Evolutionary conservation across 2,113 vertebrate species (phyloP).

Genomic region (Gobio gobio): DNA sequence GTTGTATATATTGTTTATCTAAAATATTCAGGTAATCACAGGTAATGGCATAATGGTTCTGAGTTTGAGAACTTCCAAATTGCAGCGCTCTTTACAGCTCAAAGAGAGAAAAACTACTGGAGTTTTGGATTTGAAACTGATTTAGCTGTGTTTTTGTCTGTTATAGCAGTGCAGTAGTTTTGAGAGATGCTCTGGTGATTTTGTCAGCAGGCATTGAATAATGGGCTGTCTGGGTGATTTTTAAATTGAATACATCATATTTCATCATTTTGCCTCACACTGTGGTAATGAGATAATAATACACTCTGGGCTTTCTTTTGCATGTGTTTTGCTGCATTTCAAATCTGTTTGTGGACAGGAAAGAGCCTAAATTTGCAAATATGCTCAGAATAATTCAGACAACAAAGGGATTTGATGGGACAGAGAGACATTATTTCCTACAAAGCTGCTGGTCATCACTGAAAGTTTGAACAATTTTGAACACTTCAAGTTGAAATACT

Average conservation of each 20-base stretch:
- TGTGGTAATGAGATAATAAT: constrained; percentile 16
- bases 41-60: background rate
- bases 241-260: constrained; percentile 33
- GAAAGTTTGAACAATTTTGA: background rate
- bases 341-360: constrained; percentile 14
- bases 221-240: constrained; percentile 32
- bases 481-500: background rate
- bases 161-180: background rate
- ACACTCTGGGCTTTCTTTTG: background rate
- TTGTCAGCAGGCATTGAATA: constrained; percentile 19
- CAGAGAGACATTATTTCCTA: background rate
- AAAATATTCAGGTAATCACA: background rate
- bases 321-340: constrained; percentile 1
- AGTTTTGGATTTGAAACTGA: background rate
- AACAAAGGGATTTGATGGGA: background rate
- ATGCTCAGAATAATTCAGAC: background rate
- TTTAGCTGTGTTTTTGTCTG: background rate
- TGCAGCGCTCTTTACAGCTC: background rate
- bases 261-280: constrained; percentile 20
- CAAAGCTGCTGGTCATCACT: background rate
- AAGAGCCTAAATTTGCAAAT: background rate
- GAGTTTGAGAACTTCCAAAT: background rate
- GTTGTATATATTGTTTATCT: background rate
- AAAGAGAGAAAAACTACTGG: background rate
- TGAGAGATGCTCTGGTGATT: background rate